Percentiles rank a stretch among this genome's conserved stretches.
Conservation (phyloP, 2,797 vertebrate species). For the Enteromius viviparus region DNA sequence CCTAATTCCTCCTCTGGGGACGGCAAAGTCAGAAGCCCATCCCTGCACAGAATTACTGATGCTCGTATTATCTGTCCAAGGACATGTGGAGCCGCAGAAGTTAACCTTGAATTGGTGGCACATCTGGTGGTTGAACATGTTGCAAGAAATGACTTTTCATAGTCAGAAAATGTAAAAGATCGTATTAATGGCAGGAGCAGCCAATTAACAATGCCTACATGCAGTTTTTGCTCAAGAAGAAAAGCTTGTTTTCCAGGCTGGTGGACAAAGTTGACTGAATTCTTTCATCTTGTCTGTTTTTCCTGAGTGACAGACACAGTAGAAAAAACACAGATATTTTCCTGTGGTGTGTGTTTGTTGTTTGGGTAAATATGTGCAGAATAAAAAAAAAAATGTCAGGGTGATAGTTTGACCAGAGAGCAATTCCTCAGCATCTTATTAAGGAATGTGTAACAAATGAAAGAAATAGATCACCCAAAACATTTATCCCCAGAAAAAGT, state of each 20-base stretch:
- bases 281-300: background rate
- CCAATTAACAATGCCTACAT: background rate
- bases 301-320: background rate
- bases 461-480: background rate
- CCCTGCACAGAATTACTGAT: conserved; percentile 34
- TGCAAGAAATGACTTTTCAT: background rate
- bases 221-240: background rate
- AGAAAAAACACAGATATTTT: background rate
- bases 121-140: conserved; percentile 26
- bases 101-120: conserved; percentile 14
- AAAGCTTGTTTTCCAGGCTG: background rate
- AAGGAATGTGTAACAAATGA: background rate
- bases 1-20: background rate
- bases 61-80: conserved; percentile 20
- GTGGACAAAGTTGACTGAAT: background rate
- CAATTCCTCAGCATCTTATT: background rate
- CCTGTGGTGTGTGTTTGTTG: background rate
- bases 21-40: background rate
- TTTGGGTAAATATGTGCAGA: background rate
- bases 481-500: background rate
- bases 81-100: conserved; percentile 18
- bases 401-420: background rate
- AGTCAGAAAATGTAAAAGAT: conserved; percentile 3
- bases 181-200: background rate
- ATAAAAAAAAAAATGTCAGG: background rate